Evolutionary conservation across 2,113 vertebrate genomes (phyloP).

Genomic region (Peromyscus polionotus): DNA sequence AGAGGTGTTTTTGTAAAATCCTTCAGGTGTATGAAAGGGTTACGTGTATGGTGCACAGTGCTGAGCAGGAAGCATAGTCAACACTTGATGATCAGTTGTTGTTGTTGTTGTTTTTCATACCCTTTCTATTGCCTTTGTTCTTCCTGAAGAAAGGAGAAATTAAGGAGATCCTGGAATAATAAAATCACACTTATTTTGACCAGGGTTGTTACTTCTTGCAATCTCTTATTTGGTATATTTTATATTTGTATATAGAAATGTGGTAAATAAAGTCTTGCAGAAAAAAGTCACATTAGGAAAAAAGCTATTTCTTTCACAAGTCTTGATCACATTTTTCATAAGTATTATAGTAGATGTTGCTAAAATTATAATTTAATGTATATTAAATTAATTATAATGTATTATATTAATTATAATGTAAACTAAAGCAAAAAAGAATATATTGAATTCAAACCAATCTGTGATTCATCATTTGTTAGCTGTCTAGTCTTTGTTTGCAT

Average conservation of each 20-base stretch:
- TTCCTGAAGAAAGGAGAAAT: neutral
- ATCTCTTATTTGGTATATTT: neutral
- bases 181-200: neutral
- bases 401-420: no score
- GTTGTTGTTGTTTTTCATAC: neutral
- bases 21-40: neutral
- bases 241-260: neutral
- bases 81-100: neutral
- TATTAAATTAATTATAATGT: no score
- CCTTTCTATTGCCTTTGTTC: neutral
- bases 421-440: neutral
- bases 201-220: neutral
- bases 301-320: slow-evolving; percentile 8
- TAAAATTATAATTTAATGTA: slow-evolving; percentile 12
- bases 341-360: neutral
- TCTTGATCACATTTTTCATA: neutral
- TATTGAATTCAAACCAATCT: neutral
- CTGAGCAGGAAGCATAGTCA: neutral
- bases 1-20: neutral
- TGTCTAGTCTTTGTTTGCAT: neutral
- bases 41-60: neutral
- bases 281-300: neutral
- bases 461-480: neutral
- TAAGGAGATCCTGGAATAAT: neutral
- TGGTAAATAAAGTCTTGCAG: neutral